Conservation (phyloP, 2,888 invertebrate species). For the Lithosia quadra region DNA sequence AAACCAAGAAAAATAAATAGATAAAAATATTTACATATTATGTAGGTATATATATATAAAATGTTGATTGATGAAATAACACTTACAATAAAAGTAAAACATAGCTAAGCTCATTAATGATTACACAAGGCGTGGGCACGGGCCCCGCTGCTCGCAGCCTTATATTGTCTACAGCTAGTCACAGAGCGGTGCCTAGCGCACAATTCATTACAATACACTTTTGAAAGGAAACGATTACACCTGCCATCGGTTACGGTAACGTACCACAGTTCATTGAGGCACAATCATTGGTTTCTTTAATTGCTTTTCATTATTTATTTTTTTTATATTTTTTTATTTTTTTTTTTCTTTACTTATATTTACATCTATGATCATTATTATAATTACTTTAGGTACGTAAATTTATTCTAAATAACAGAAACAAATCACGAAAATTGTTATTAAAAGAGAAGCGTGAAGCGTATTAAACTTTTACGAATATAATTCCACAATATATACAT, state of each 20-base stretch:
- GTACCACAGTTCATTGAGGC: constrained; percentile 87
- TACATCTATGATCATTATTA: constrained; percentile 84
- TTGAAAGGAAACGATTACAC: constrained; percentile 80
- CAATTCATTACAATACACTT: constrained; percentile 76
- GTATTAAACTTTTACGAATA: constrained; percentile 85
- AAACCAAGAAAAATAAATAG: constrained; percentile 77
- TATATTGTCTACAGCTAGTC: constrained; percentile 74
- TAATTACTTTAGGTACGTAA: constrained; percentile 87
- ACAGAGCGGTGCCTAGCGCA: constrained; percentile 70
- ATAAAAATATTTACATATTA: constrained; percentile 85
- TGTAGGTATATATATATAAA: constrained; percentile 76
- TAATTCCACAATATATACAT: constrained; percentile 86
- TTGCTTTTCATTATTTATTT: constrained; percentile 78
- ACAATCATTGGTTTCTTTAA: constrained; percentile 87
- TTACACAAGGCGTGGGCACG: constrained; percentile 82
- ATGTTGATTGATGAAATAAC: constrained; percentile 86
- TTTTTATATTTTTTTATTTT: constrained; percentile 65
- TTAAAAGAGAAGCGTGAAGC: constrained; percentile 86
- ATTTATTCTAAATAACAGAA: constrained; percentile 87
- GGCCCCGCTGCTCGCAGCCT: constrained; percentile 75
- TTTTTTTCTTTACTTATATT: constrained; percentile 66
- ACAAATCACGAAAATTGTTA: constrained; percentile 84
- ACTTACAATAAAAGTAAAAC: constrained; percentile 86
- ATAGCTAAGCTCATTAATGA: constrained; percentile 87
- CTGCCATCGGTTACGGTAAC: constrained; percentile 86